Percentiles rank a stretch among this genome's conserved stretches.
These are phyloP conservation scores for Agelas oroides DNA, from an alignment of 37 sponge, comb jelly and placozoan species.

Conservation along the genomic window DNA sequence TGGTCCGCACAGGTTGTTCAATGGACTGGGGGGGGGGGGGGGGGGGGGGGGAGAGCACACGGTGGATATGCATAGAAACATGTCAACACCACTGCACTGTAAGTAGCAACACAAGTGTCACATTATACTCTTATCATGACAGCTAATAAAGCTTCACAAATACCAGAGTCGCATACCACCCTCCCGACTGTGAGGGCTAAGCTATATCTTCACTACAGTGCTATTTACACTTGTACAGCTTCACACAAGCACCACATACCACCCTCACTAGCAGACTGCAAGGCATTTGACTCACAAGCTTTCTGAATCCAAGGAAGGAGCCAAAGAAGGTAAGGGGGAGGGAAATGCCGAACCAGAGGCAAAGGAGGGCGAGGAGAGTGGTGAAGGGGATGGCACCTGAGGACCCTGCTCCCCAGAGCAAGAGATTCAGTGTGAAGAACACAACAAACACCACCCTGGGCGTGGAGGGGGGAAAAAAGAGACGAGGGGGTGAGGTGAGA, in stretches of 20 bases:
- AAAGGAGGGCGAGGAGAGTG: conserved; percentile 91
- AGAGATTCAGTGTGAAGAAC: conserved; percentile 91
- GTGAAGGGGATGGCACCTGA: conserved; percentile 98
- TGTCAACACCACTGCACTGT: neutral
- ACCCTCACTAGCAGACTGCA: neutral
- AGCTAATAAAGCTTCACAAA: too few relatives aligned
- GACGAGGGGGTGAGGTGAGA: too few relatives aligned
- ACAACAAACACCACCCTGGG: conserved; percentile 78
- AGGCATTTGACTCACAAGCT: conserved; percentile 51
- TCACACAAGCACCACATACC: too few relatives aligned
- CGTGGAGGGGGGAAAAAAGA: too few relatives aligned
- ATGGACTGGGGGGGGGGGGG: conserved; percentile 43
- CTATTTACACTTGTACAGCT: too few relatives aligned
- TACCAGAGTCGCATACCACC: too few relatives aligned
- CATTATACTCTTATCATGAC: too few relatives aligned
- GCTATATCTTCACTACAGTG: too few relatives aligned
- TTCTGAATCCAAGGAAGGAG: conserved; percentile 94
- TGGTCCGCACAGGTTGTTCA: conserved; percentile 87
- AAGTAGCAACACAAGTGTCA: neutral
- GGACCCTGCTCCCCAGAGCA: conserved; percentile 92
- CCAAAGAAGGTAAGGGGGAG: conserved; percentile 97
- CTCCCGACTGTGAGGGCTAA: too few relatives aligned
- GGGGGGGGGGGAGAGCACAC: conserved; percentile 1
- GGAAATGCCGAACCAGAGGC: conserved; percentile 96
- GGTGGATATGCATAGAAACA: neutral